A percentile compares a stretch with the other conserved stretches of the same genome.
These are phyloP conservation scores for Halcyon leucocephala DNA, from an alignment of 2,797 vertebrate species.

Conservation along the genomic window DNA sequence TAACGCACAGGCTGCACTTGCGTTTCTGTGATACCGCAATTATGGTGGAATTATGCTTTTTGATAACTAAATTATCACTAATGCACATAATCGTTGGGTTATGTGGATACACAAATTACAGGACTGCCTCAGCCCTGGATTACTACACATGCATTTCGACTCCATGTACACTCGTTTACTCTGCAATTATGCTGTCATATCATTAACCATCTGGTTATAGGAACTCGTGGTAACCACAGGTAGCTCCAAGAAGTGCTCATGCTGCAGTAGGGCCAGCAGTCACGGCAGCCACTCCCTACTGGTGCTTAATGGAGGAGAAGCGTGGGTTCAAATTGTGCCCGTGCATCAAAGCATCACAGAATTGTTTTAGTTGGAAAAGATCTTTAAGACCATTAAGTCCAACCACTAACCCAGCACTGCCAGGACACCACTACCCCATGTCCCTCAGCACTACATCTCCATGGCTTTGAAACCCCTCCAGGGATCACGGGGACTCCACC, in stretches of 20 bases:
- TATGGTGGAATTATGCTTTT: conserved; percentile 7
- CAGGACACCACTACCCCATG: neutral
- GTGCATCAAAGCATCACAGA: neutral
- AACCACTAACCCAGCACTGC: no score
- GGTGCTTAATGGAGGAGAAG: neutral
- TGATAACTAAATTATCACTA: conserved; percentile 61
- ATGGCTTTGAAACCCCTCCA: neutral
- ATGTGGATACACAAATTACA: conserved; percentile 50
- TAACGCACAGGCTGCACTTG: neutral
- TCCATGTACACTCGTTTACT: neutral
- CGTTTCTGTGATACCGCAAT: neutral
- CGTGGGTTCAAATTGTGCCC: rapidly evolving
- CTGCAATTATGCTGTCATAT: conserved; percentile 30
- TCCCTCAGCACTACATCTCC: neutral
- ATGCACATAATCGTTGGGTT: conserved; percentile 43
- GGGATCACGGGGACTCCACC: neutral
- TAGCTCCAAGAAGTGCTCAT: neutral
- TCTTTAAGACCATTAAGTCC: neutral
- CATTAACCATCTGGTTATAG: conserved; percentile 20
- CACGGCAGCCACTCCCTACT: neutral
- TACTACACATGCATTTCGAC: neutral
- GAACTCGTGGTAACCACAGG: neutral
- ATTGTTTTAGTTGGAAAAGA: neutral
- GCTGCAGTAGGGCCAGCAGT: neutral
- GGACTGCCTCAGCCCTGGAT: conserved; percentile 1